A percentile compares a stretch with the other conserved stretches of the same genome.
These are phyloP conservation scores for Riparia riparia DNA, from an alignment of 2,113 vertebrate genomes.

Conservation along the genomic window DNA sequence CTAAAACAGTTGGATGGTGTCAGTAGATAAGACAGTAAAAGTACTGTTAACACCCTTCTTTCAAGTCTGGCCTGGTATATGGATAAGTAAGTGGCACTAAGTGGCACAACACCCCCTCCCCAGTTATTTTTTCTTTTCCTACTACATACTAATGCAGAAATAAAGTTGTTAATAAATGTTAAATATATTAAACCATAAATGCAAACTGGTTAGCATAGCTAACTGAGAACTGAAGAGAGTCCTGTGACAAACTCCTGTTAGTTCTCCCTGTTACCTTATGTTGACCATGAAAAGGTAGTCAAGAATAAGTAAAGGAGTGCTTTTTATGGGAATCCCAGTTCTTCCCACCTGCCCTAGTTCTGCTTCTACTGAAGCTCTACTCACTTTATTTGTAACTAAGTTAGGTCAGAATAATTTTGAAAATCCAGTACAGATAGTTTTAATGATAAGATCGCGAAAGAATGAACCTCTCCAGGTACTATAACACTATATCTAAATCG, in stretches of 20 bases:
- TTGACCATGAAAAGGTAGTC: background rate
- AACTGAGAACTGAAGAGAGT: background rate
- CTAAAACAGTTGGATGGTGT: constrained; percentile 8
- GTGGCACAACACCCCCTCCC: background rate
- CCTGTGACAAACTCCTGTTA: background rate
- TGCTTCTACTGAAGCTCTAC: background rate
- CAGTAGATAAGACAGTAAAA: background rate
- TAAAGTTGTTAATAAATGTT: background rate
- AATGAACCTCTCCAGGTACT: background rate
- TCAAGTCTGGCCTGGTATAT: background rate
- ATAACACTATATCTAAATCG: background rate
- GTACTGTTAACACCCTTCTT: background rate
- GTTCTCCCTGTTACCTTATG: background rate
- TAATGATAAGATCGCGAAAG: fast-evolving
- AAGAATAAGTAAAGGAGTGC: background rate
- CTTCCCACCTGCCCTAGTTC: background rate
- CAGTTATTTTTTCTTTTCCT: background rate
- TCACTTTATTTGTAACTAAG: background rate
- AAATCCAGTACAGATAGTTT: background rate
- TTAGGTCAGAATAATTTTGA: background rate
- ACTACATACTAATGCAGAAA: background rate
- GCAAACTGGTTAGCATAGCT: background rate
- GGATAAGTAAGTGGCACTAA: background rate
- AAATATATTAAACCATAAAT: background rate
- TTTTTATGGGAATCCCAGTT: background rate